phyloP scores from a whole-genome alignment of 1,140 invertebrate species.

The Papilio xuthus region DNA sequence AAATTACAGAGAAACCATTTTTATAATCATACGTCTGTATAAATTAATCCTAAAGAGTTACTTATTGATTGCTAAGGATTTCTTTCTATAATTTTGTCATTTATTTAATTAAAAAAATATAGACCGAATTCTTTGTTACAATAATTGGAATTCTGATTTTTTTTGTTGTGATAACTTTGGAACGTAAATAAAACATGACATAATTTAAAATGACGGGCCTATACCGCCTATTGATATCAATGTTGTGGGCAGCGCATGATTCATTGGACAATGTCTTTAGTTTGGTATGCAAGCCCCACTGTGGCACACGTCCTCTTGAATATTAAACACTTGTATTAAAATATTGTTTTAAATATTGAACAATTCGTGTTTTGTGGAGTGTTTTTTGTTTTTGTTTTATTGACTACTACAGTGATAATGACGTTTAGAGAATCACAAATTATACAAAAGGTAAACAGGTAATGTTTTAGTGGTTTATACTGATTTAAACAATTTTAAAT shows the following conservation, averaged over 20 bases:
- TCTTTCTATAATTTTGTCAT: background rate
- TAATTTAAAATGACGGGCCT: constrained; percentile 27
- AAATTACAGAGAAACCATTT: background rate
- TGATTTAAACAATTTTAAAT: background rate
- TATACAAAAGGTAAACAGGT: constrained; percentile 43
- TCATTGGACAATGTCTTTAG: constrained; percentile 35
- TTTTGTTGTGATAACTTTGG: constrained; percentile 28
- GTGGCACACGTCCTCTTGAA: constrained; percentile 28
- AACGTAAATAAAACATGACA: constrained; percentile 38
- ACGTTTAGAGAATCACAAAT: constrained; percentile 54
- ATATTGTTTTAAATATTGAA: constrained; percentile 18
- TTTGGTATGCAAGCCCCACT: constrained; percentile 25
- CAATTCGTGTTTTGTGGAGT: constrained; percentile 13
- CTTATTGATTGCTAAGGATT: background rate
- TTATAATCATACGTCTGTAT: background rate
- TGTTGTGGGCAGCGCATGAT: constrained; percentile 31
- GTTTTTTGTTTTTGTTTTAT: constrained; percentile 21
- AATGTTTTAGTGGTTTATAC: background rate
- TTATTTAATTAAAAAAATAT: background rate
- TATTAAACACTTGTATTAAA: constrained; percentile 26
- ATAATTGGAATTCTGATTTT: background rate
- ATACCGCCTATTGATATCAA: constrained; percentile 32
- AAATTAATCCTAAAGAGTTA: background rate
- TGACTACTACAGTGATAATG: constrained; percentile 44
- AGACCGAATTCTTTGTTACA: background rate